Conservation (phyloP, 2,888 invertebrate genomes). For the Volucella zonaria region DNA sequence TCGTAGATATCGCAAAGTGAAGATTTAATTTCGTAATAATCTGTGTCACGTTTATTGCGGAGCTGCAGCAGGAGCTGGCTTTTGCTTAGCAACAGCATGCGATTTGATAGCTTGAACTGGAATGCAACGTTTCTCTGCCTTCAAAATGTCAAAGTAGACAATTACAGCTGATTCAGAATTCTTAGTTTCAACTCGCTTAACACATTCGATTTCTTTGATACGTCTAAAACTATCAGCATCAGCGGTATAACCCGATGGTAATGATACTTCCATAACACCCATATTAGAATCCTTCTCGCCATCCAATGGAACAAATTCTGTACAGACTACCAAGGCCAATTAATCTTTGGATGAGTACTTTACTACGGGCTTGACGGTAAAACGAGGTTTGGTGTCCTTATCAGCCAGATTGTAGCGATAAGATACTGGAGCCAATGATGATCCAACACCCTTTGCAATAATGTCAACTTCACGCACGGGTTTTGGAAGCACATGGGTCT, state of each 20-base stretch:
- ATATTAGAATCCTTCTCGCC: conserved; percentile 88
- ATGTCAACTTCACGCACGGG: conserved; percentile 87
- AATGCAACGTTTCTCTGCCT: conserved; percentile 88
- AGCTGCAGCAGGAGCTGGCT: conserved; percentile 90
- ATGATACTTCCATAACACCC: conserved; percentile 93
- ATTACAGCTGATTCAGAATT: conserved; percentile 86
- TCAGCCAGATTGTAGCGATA: conserved; percentile 93
- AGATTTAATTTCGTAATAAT: conserved; percentile 82
- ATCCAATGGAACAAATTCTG: conserved; percentile 84
- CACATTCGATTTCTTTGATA: conserved; percentile 83
- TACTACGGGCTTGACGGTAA: conserved; percentile 92
- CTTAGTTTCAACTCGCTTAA: conserved; percentile 87
- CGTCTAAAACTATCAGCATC: conserved; percentile 89
- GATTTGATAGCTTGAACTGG: conserved; percentile 92
- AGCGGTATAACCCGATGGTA: conserved; percentile 95
- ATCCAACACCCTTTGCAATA: conserved; percentile 90
- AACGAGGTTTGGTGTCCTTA: conserved; percentile 93
- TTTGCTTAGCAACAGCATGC: conserved; percentile 92
- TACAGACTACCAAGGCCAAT: conserved; percentile 91
- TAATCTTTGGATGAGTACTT: conserved; percentile 91
- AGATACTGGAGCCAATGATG: conserved; percentile 90
- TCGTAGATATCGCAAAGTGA: conserved; percentile 93
- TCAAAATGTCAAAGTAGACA: conserved; percentile 89
- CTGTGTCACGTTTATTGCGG: conserved; percentile 81
- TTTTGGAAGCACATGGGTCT: conserved; percentile 86